Evolutionary conservation across 1,140 invertebrate species (phyloP).

Genomic region (Cydia amplana): DNA sequence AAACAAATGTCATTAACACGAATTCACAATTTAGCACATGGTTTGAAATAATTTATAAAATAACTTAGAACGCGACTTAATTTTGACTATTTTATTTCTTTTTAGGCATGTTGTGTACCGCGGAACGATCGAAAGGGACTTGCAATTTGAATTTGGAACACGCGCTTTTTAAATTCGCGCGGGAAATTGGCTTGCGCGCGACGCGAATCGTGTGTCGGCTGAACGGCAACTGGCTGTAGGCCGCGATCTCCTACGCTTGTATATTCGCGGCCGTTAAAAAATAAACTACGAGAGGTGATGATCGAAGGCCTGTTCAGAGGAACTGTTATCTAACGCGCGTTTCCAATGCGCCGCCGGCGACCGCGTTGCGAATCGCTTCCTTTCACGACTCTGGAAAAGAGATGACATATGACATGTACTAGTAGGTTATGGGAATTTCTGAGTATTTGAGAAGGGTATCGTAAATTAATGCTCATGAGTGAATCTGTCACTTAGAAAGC

Average conservation of each 20-base stretch:
- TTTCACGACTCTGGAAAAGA: conserved; percentile 19
- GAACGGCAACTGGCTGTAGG: conserved; percentile 69
- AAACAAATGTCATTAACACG: conserved; percentile 57
- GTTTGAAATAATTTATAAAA: conserved; percentile 42
- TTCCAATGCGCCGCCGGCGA: conserved; percentile 42
- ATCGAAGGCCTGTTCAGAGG: conserved; percentile 69
- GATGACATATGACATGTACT: conserved; percentile 16
- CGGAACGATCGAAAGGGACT: conserved; percentile 48
- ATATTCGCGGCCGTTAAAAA: conserved; percentile 75
- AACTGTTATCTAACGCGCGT: conserved; percentile 71
- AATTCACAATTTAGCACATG: conserved; percentile 64
- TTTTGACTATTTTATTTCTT: conserved; percentile 60
- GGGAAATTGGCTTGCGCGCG: conserved; percentile 62
- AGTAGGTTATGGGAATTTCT: conserved; percentile 19
- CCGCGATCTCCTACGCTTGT: conserved; percentile 66
- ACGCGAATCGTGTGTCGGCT: conserved; percentile 62
- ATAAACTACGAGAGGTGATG: conserved; percentile 68
- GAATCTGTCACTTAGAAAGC: conserved; percentile 3
- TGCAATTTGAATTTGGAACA: conserved; percentile 44
- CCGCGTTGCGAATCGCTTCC: conserved; percentile 8
- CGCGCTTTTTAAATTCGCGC: conserved; percentile 59
- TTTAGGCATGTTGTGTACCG: conserved; percentile 66
- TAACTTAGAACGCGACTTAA: conserved; percentile 35
- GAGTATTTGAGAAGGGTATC: neutral
- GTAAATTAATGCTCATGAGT: neutral